phyloP scores from a whole-genome alignment of 2,888 invertebrate species.

The Aphodius granarius region DNA sequence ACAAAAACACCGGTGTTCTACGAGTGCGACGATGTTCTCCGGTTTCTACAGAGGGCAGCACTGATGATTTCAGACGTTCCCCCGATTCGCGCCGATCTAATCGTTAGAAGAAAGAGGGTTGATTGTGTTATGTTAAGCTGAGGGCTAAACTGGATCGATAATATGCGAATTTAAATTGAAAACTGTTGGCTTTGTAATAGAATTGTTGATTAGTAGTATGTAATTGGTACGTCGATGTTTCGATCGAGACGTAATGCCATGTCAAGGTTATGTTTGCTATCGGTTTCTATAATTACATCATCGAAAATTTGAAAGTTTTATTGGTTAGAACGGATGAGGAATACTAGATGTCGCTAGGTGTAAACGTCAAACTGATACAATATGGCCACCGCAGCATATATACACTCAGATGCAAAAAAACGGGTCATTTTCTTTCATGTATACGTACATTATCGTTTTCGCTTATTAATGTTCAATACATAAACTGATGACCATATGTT shows the following conservation, averaged over 20 bases:
- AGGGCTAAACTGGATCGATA: not conserved
- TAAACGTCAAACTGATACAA: not conserved
- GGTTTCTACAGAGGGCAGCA: not conserved
- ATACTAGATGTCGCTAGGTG: not conserved
- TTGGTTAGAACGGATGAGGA: not conserved
- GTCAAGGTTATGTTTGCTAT: not conserved
- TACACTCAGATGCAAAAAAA: too few species aligned
- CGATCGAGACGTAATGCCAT: not conserved
- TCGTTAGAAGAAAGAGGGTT: not conserved
- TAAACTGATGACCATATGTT: too few species aligned
- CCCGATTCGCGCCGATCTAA: not conserved
- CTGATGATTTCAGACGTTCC: not conserved
- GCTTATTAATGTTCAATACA: too few species aligned
- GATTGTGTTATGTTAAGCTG: not conserved
- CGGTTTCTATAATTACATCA: not conserved
- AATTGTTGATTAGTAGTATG: not conserved
- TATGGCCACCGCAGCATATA: not conserved
- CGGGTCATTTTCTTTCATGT: too few species aligned
- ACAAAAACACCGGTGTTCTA: not conserved
- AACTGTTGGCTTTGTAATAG: not conserved
- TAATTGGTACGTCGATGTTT: not conserved
- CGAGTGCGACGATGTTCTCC: not conserved
- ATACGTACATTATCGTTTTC: too few species aligned
- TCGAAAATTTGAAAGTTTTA: not conserved
- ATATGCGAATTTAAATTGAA: not conserved